These are phyloP conservation scores for Stictocephala bisonia DNA, from an alignment of 2,888 invertebrate genomes.

Conservation along the genomic window DNA sequence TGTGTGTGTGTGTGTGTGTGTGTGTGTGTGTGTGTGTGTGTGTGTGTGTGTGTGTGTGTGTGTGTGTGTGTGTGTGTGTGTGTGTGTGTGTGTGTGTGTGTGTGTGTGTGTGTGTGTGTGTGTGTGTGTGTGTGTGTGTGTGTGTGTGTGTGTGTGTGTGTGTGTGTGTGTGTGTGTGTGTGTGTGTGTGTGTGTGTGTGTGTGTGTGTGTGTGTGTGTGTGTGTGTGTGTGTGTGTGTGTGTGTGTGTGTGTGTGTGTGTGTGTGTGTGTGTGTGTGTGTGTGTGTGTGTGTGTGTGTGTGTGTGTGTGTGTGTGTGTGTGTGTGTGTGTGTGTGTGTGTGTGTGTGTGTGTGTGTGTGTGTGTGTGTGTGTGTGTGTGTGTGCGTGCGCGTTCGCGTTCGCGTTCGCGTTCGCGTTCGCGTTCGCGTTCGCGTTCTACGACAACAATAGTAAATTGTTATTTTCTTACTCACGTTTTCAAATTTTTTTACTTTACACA, in stretches of 20 bases:
- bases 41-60: background rate
- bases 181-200: slow-evolving; percentile 13
- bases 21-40: background rate
- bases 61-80: background rate
- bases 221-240: slow-evolving; percentile 13
- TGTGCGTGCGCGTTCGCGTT: background rate
- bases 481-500: no score
- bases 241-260: slow-evolving; percentile 13
- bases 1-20: background rate
- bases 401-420: no score
- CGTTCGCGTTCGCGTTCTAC: no score
- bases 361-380: slow-evolving; percentile 13
- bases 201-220: slow-evolving; percentile 8
- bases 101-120: background rate
- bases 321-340: background rate
- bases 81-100: slow-evolving; percentile 13
- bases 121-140: background rate
- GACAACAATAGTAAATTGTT: background rate
- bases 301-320: slow-evolving; percentile 13
- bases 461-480: no score
- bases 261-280: slow-evolving; percentile 6
- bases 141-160: background rate
- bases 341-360: slow-evolving; percentile 8
- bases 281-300: slow-evolving; percentile 9
- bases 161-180: background rate